Evolutionary conservation across 92 coral and sea anemone species (phyloP).

Genomic region (Galaxea fascicularis): DNA sequence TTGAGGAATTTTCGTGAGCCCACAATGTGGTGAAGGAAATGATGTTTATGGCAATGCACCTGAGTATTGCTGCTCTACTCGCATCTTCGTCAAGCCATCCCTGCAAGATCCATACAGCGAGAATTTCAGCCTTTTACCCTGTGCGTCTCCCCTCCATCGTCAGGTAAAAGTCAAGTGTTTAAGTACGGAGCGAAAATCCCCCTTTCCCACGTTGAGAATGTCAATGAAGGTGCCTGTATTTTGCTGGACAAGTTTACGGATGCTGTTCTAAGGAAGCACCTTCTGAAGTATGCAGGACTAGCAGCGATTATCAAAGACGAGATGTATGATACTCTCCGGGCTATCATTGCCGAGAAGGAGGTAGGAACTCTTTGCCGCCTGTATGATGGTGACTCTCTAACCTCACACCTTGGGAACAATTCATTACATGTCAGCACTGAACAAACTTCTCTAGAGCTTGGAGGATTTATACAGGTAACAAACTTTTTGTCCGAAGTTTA

Average conservation of each 20-base stretch:
- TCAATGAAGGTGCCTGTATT: slow-evolving; percentile 51
- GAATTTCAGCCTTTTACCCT: slow-evolving; percentile 49
- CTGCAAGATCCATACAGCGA: slow-evolving; percentile 53
- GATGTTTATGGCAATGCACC: slow-evolving; percentile 66
- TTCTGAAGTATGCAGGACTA: slow-evolving; percentile 45
- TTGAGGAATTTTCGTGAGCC: slow-evolving; percentile 48
- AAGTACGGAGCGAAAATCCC: slow-evolving; percentile 62
- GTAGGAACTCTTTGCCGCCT: slow-evolving; percentile 69
- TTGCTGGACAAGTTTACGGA: slow-evolving; percentile 72
- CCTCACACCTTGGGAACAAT: slow-evolving; percentile 32
- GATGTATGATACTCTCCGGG: slow-evolving; percentile 52
- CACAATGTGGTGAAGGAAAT: slow-evolving; percentile 64
- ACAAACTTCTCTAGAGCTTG: slow-evolving; percentile 53
- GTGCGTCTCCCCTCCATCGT: slow-evolving; percentile 67
- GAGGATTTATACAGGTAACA: slow-evolving; percentile 74
- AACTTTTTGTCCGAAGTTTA: slow-evolving; percentile 55
- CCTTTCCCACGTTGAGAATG: slow-evolving; percentile 50
- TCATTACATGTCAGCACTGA: slow-evolving; percentile 55
- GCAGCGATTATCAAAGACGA: slow-evolving; percentile 69
- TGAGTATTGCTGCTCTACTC: slow-evolving; percentile 53
- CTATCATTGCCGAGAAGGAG: slow-evolving; percentile 54
- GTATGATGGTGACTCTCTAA: slow-evolving; percentile 61
- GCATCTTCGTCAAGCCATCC: slow-evolving; percentile 55
- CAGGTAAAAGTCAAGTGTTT: slow-evolving; percentile 63
- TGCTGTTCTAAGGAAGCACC: slow-evolving; percentile 65